phyloP scores from a whole-genome alignment of 2,797 vertebrate genomes.

The Dipus sagitta region DNA sequence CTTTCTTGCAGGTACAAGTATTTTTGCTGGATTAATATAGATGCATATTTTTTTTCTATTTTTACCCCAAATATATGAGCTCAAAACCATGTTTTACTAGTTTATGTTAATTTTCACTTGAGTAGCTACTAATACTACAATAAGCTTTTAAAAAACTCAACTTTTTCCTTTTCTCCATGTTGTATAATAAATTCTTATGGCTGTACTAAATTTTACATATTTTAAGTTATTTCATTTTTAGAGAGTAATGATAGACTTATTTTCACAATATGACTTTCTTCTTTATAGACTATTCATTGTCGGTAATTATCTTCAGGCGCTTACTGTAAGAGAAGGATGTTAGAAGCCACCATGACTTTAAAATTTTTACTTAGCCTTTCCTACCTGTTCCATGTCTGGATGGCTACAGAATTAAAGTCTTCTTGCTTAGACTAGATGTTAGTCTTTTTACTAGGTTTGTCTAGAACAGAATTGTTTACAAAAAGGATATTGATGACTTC shows the following conservation, averaged over 20 bases:
- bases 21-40: neutral
- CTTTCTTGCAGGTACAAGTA: neutral
- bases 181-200: neutral
- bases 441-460: neutral
- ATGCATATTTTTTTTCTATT: neutral
- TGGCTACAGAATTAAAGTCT: neutral
- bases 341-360: neutral
- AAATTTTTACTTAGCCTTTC: neutral
- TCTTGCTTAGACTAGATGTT: neutral
- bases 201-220: neutral
- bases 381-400: neutral
- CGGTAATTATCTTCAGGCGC: neutral
- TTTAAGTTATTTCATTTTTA: neutral
- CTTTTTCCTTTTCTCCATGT: neutral
- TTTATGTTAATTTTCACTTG: neutral
- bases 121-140: neutral
- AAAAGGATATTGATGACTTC: constrained; percentile 25
- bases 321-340: neutral
- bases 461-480: neutral
- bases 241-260: neutral
- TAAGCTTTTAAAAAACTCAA: neutral
- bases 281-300: neutral
- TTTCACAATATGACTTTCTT: neutral
- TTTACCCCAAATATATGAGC: neutral
- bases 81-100: neutral